Evolutionary conservation across 2,797 vertebrate species (phyloP).

Genomic region (Passerculus sandwichensis): DNA sequence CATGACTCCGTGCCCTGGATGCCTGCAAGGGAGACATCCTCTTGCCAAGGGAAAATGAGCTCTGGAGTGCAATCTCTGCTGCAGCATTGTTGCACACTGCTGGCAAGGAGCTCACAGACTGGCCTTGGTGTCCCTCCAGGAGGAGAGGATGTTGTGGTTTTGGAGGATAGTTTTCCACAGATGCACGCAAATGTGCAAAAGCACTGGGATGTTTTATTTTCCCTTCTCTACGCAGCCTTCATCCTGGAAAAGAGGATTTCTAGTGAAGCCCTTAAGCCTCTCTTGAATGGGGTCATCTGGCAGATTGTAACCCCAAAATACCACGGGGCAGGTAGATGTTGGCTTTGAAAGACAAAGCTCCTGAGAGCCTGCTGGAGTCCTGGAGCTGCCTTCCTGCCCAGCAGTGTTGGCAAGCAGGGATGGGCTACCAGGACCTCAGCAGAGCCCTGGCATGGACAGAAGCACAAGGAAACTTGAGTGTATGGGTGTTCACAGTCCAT

Average conservation of each 20-base stretch:
- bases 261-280: not conserved
- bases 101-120: not conserved
- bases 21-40: not conserved
- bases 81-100: not conserved
- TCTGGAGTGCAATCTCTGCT: not conserved
- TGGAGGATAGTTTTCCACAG: not conserved
- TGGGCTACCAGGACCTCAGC: not conserved
- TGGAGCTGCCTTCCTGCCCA: not conserved
- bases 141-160: not conserved
- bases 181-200: not conserved
- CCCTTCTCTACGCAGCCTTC: not conserved
- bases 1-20: fast-evolving
- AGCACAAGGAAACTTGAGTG: not conserved
- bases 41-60: not conserved
- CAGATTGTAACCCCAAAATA: not conserved
- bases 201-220: not conserved
- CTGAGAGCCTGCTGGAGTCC: fast-evolving
- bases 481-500: fast-evolving
- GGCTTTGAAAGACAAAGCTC: not conserved
- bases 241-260: constrained; percentile 7
- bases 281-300: not conserved
- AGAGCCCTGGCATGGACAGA: not conserved
- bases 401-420: not conserved
- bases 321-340: not conserved
- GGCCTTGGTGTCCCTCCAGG: not conserved